These are phyloP conservation scores for Liodrosophila aerea DNA, from an alignment of 2,888 invertebrate species.

Conservation along the genomic window DNA sequence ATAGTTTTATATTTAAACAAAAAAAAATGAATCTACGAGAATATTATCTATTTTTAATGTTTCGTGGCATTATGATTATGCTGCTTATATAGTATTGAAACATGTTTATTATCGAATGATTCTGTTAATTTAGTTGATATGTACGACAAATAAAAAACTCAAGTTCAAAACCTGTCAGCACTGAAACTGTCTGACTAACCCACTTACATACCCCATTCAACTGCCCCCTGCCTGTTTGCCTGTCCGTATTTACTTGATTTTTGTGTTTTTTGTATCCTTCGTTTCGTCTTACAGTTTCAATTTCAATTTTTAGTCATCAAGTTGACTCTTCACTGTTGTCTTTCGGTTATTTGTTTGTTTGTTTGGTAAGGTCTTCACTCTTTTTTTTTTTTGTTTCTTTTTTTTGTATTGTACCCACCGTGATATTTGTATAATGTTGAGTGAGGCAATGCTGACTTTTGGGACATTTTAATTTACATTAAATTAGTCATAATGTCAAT, in stretches of 20 bases:
- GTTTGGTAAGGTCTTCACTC: slow-evolving; percentile 9
- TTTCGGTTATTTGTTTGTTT: slow-evolving; percentile 35
- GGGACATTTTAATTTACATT: slow-evolving; percentile 72
- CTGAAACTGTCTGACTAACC: slow-evolving; percentile 38
- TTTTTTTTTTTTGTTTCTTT: slow-evolving; percentile 5
- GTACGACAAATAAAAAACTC: no score
- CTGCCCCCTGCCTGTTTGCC: slow-evolving; percentile 14
- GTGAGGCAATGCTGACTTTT: slow-evolving; percentile 37
- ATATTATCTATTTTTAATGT: no score
- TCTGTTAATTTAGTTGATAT: no score
- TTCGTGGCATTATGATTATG: no score
- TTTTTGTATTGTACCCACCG: not conserved
- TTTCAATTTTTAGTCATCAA: slow-evolving; percentile 71
- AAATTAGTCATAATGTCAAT: slow-evolving; percentile 54
- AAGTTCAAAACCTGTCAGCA: no score
- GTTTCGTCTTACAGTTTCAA: slow-evolving; percentile 56
- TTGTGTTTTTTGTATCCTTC: slow-evolving; percentile 9
- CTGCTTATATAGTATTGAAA: no score
- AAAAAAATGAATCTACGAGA: no score
- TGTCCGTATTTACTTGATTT: slow-evolving; percentile 29
- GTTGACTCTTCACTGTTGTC: slow-evolving; percentile 61
- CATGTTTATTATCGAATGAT: no score
- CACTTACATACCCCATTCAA: slow-evolving; percentile 39
- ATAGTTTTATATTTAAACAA: no score
- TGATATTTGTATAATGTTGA: slow-evolving; percentile 32